Base-by-base conservation (phyloP, 2,113 vertebrate species). In the Penelope pileata region DNA sequence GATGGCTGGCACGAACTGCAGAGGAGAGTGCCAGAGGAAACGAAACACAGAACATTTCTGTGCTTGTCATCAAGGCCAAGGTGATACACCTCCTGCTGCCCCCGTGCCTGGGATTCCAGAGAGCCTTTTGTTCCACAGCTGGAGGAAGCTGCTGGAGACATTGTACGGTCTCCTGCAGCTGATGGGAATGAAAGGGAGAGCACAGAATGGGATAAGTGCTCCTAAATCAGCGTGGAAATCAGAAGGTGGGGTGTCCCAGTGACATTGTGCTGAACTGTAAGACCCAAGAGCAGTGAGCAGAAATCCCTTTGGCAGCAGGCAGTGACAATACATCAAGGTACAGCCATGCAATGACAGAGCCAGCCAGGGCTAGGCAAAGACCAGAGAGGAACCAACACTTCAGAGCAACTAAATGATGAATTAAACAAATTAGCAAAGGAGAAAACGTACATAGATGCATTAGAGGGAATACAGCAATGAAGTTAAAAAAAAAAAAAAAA, bases 331-430 rank as follows among this genome's bases (percentile, higher is more conserved):
- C 1, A 27, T 3, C 54, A 15, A 84, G 42, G 32, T 11, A 45
- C 0, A 2, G 26, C 36, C 26, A 66, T 14, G 32, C 47, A 82
- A 32, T 68, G 42, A 19, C 0, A 17, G 0, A 11, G n/a, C 13
- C 45, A 69, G 34, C 1, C 1, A 0, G 23, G 32, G 54, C 23
- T 9, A 3, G 10, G 27, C 29, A 7, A 43, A 38, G 27, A 47
- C 29, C 1, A 2, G 78, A 56, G 22, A 63, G 51, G 64, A 70
- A 19, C 21, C 2, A 9, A 1, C 0, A 0, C 17, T 45, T 43
- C 64, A 81, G 30, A 79, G 48, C 32, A 19, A 24, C 78, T 34
- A 27, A 9, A 45, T 1, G 42, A 70, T 23, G 17, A 34, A 10
- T 73, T 53, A 29, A 51, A 81, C 2, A 74, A n/a, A 75, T 32